A percentile compares a stretch with the other conserved stretches of the same genome.
These are phyloP conservation scores for Macquaria ambigua DNA, from an alignment of 2,113 vertebrate species.

Conservation along the genomic window DNA sequence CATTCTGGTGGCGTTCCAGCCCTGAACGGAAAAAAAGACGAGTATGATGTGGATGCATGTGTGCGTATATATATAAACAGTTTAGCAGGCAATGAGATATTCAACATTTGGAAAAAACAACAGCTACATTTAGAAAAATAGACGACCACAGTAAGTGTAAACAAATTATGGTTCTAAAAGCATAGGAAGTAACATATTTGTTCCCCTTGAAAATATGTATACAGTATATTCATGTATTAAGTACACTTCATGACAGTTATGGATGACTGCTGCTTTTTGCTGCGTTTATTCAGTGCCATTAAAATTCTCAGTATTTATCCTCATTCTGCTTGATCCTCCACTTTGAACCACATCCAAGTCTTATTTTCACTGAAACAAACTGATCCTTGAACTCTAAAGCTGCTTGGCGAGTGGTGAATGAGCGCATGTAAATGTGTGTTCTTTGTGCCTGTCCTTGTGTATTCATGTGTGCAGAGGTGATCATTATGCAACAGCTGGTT, in stretches of 20 bases:
- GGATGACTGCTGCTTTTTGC: constrained; percentile 6
- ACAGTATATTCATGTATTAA: neutral
- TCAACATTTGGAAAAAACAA: neutral
- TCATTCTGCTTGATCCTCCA: constrained; percentile 13
- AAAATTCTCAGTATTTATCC: constrained; percentile 2
- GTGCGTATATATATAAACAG: neutral
- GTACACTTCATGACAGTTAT: constrained; percentile 19
- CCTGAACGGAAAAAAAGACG: constrained; percentile 75
- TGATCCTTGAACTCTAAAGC: constrained; percentile 12
- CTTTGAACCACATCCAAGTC: neutral
- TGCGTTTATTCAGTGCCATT: neutral
- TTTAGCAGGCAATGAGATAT: neutral
- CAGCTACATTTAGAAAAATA: neutral
- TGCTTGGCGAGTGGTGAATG: neutral
- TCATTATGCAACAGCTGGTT: constrained; percentile 16
- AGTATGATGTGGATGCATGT: neutral
- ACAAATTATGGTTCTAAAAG: neutral
- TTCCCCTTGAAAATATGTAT: neutral
- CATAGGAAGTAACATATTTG: neutral
- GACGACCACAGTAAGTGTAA: neutral
- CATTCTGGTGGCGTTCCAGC: constrained; percentile 91
- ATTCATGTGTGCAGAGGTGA: neutral
- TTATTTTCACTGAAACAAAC: neutral
- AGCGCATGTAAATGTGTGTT: neutral
- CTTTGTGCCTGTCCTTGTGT: neutral